Percentiles rank a stretch among this genome's conserved stretches.
Evolutionary conservation across 2,797 vertebrate genomes (phyloP).

Genomic region (Perdix hodgsoniae): DNA sequence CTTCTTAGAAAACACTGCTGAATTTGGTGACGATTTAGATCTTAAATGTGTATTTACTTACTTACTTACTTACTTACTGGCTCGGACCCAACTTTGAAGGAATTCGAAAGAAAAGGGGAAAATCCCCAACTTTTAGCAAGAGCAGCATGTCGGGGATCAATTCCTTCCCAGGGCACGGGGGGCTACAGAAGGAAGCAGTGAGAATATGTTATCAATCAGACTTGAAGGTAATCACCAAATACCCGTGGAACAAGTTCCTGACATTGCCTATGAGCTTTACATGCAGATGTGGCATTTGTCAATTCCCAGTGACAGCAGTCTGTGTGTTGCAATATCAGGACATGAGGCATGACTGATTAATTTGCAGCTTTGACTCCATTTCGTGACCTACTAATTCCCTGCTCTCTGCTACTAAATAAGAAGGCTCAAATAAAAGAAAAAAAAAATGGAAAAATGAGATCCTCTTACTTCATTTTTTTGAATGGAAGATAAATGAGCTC

Average conservation of each 20-base stretch:
- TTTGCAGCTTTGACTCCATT: constrained; percentile 41
- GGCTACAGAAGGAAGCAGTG: background rate
- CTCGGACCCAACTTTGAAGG: fast-evolving
- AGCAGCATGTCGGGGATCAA: background rate
- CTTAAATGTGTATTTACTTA: background rate
- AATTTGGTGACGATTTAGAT: background rate
- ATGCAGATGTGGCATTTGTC: constrained; percentile 59
- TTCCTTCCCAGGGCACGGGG: background rate
- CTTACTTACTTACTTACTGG: background rate
- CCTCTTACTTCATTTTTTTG: background rate
- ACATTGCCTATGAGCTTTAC: constrained; percentile 15
- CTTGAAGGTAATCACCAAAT: constrained; percentile 43
- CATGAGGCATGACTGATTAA: constrained; percentile 44
- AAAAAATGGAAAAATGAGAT: background rate
- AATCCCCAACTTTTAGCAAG: background rate
- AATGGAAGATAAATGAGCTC: constrained; percentile 51
- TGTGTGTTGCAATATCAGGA: constrained; percentile 53
- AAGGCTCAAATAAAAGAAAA: constrained; percentile 46
- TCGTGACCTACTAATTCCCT: constrained; percentile 57
- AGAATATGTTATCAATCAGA: constrained; percentile 40
- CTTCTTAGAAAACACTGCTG: background rate
- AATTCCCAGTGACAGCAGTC: constrained; percentile 46
- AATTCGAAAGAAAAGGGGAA: fast-evolving
- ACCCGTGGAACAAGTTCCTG: constrained; percentile 32
- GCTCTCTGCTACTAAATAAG: background rate